Evolutionary conservation across 1,140 invertebrate species (phyloP).

Genomic region (Harlomillsia oculata): DNA sequence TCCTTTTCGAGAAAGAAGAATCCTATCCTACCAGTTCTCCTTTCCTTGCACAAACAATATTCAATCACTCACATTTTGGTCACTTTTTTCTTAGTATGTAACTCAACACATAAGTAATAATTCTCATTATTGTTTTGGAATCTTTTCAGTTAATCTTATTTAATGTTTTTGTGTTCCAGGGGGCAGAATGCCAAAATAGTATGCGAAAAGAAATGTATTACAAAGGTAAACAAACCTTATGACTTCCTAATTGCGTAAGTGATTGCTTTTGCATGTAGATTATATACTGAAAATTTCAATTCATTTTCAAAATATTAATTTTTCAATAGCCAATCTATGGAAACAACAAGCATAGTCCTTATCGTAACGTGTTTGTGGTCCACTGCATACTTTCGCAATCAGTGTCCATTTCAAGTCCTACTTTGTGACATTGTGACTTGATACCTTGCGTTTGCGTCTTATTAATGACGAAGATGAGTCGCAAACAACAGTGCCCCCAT

Average conservation of each 20-base stretch:
- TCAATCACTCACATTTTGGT: background rate
- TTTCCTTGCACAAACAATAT: background rate
- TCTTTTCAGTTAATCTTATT: background rate
- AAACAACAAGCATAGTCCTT: slow-evolving; percentile 1
- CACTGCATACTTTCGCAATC: no score
- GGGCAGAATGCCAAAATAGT: slow-evolving; percentile 29
- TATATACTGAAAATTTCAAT: background rate
- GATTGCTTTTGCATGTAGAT: background rate
- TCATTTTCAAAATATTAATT: background rate
- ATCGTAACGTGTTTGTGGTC: no score
- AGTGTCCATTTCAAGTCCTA: no score
- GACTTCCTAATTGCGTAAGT: background rate
- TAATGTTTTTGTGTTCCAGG: slow-evolving; percentile 25
- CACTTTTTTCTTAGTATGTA: background rate
- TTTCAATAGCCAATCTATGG: background rate
- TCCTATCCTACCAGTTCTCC: background rate
- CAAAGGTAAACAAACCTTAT: slow-evolving; percentile 30
- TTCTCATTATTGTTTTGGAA: background rate
- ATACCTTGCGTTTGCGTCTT: no score
- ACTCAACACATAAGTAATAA: background rate
- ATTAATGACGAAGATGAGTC: no score
- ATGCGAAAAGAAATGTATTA: slow-evolving; percentile 37
- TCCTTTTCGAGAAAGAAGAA: background rate
- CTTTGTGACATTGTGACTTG: no score
- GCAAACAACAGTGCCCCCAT: no score